Base-by-base conservation (phyloP, 2,888 invertebrate species). In the Steromphala cineraria region DNA sequence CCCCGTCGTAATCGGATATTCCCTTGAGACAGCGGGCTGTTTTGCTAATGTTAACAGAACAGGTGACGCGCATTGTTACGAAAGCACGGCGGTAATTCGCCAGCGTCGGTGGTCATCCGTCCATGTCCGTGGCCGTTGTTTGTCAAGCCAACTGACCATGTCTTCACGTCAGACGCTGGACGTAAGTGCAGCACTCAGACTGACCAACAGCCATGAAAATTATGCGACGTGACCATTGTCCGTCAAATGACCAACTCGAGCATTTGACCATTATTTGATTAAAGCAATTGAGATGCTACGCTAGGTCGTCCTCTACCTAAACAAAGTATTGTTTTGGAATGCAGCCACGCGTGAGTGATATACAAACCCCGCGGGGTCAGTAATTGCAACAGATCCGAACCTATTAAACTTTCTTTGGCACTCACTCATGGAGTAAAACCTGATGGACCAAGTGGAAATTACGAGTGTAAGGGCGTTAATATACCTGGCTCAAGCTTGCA, bases 261-360 rank as follows among this genome's bases (percentile, higher is more conserved):
- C 19, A 71, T 19, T 40, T 40, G 71, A 36, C 40, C 36, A 36
- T 71, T 71, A 71, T 71, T 71, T 71, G 71, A 71, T 71, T 71
- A 71, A 71, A 71, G 71, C 71, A 40, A 71, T 71, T 71, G 36
- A 19, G 31, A 31, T 36, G 71, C 36, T 40, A 36, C 36, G 31
- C 36, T 36, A n/a, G 71, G 2, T 19, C 36, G 71, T 71, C 71
- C 36, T 71, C 71, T 71, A n/a, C 71, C 40, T 19, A 71, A 31
- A 71, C 71, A 71, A 19, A 36, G 36, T 36, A 71, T 71, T 71
- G 71, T 71, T 71, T 71, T 71, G 19, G 40, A 36, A 36, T 71
- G 71, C 71, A 71, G 36, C 71, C 71, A 71, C 71, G 71, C 71
- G 71, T 36, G 71, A 71, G 40, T 71, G 71, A 71, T 71, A 71